A percentile compares a stretch with the other conserved stretches of the same genome.
Evolutionary conservation across 2,888 invertebrate genomes (phyloP).

Genomic region (Torymus texanus): DNA sequence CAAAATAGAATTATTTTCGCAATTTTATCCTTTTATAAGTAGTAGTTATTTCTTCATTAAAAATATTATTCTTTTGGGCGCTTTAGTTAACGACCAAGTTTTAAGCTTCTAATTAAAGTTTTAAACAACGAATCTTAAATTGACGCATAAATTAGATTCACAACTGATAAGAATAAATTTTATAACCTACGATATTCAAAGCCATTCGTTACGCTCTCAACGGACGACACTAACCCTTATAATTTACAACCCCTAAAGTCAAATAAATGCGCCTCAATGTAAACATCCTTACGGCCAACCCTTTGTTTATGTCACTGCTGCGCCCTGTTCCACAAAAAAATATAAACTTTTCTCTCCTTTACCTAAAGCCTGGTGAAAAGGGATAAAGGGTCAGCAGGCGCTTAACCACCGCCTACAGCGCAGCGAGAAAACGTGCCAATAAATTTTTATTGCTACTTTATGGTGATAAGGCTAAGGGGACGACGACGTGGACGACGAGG

Average conservation of each 20-base stretch:
- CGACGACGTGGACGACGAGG: constrained; percentile 55
- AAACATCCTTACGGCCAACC: no score
- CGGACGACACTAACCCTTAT: background rate
- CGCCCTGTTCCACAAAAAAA: background rate
- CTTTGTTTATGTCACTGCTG: no score
- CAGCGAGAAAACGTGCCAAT: constrained; percentile 63
- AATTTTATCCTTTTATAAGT: no score
- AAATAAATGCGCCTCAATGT: background rate
- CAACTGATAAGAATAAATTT: background rate
- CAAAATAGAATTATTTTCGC: no score
- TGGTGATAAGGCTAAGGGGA: constrained; percentile 67
- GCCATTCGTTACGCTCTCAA: background rate
- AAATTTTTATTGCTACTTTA: constrained; percentile 73
- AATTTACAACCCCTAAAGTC: constrained; percentile 22
- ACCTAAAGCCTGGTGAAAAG: background rate
- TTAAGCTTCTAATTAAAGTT: no score
- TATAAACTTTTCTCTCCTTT: constrained; percentile 11
- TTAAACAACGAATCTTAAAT: background rate
- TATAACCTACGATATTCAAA: background rate
- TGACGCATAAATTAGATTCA: background rate
- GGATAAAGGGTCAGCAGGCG: constrained; percentile 23
- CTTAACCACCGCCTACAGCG: constrained; percentile 18
- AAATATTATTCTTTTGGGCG: no score
- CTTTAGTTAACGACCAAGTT: no score
- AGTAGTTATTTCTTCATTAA: no score